Evolutionary conservation across 1,140 invertebrate genomes (phyloP), one percentile per base, ranked within the genome.

Genomic region (Drosophila sturtevanti): DNA sequence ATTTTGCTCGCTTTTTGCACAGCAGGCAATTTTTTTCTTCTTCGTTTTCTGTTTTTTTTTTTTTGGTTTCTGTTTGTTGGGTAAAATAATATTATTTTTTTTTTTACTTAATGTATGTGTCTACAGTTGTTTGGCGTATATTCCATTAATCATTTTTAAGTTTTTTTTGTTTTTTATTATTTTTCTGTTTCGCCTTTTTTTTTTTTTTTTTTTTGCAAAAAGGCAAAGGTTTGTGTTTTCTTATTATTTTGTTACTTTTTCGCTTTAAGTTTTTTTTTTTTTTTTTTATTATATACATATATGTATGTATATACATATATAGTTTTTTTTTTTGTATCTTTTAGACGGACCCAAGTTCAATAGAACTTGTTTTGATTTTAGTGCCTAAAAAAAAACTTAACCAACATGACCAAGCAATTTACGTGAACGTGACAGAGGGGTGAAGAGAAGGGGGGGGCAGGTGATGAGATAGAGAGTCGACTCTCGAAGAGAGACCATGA

Each of bases 321-420:
- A n/a, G n/a, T n/a, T 18, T 48, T 21, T 48, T 48, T 48, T 21
- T 48, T 48, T 2, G 16, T 48, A 21, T 48, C 16, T 21, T 21
- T 48, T 48, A 48, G 41, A 48, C 41, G 22, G 54, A 81, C 62
- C 64, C 81, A 86, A 87, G 82, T 86, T 86, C 79, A 86, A 86
- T 81, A 87, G 81, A 86, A 86, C 81, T 87, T 79, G 81, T 86
- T 86, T 86, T 59, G 61, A 79, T 55, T 67, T 81, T 79, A 86
- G 69, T 74, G 77, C 66, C 81, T 74, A 81, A 86, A 86, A 86
- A 51, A 56, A 56, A 51, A 75, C 72, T 63, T 75, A 65, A 58
- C 64, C 72, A 70, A 62, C 68, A 86, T 79, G 78, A 76, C 68
- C 70, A 48, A 51, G 68, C 60, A 48, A 62, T 68, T 79, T 74